Evolutionary conservation across 2,113 vertebrate species (phyloP).

Genomic region (Callipepla californica): DNA sequence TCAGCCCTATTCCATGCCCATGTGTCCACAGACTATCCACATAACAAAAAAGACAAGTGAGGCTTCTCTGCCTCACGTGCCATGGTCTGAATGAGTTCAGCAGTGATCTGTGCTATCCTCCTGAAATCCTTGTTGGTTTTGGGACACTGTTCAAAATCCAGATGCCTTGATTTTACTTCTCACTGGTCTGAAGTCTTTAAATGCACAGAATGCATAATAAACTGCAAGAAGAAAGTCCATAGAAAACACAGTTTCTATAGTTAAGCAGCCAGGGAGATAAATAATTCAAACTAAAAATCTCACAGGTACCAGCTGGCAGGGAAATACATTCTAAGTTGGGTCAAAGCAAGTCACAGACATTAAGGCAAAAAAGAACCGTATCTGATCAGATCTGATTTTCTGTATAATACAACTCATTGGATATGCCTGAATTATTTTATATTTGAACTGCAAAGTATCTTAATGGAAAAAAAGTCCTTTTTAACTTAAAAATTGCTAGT

Average conservation of each 20-base stretch:
- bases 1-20: neutral
- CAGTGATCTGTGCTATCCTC: neutral
- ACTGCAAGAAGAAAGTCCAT: neutral
- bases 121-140: neutral
- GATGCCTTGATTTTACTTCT: neutral
- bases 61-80: neutral
- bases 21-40: too few species aligned
- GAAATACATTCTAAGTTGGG: neutral
- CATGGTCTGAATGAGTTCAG: neutral
- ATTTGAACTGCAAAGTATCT: neutral
- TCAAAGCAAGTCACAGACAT: conserved; percentile 16
- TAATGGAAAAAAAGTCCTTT: neutral
- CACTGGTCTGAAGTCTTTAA: fast-evolving
- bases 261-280: neutral
- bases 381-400: neutral
- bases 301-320: neutral
- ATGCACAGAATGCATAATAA: neutral
- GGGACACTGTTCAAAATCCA: neutral
- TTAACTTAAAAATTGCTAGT: neutral
- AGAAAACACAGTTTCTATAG: neutral
- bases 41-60: neutral
- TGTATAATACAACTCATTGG: neutral
- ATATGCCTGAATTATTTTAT: neutral
- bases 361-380: neutral
- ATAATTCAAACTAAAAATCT: neutral